These are phyloP conservation scores for Spinus pinus DNA, from an alignment of 2,797 vertebrate genomes.

Conservation along the genomic window DNA sequence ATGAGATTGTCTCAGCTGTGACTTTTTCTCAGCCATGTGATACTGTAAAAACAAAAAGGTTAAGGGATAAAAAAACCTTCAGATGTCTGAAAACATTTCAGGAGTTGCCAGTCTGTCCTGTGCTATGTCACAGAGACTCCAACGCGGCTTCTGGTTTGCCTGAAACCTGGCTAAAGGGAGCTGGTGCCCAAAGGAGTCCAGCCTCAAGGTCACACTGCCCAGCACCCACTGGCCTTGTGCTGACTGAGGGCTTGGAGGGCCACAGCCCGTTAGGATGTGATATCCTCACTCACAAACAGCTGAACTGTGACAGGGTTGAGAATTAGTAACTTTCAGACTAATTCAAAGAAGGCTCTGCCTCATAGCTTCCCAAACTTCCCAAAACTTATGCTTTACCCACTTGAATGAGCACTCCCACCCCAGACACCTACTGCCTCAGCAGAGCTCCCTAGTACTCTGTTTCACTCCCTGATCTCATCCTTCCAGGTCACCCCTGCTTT, in stretches of 20 bases:
- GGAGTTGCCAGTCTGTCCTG: not conserved
- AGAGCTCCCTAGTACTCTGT: not conserved
- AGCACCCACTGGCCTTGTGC: not conserved
- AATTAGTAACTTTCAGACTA: not conserved
- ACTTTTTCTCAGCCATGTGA: not conserved
- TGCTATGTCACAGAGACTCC: not conserved
- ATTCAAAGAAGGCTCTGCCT: not conserved
- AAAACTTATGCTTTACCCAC: not conserved
- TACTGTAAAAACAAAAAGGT: not conserved
- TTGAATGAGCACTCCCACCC: not conserved
- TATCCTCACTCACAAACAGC: not conserved
- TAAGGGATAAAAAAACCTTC: not conserved
- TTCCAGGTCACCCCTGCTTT: not conserved
- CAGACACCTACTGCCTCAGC: not conserved
- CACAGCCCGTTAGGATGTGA: accelerated
- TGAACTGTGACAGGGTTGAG: not conserved
- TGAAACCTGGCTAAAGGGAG: not conserved
- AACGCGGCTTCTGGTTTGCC: not conserved
- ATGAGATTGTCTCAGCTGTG: not conserved
- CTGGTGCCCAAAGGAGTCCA: not conserved
- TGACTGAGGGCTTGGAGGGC: not conserved
- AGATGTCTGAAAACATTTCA: not conserved
- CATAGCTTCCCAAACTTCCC: not conserved
- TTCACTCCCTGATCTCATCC: not conserved
- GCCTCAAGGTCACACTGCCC: accelerated